Evolutionary conservation across 2,888 invertebrate genomes (phyloP).

Genomic region (Sepioteuthis lessoniana): DNA sequence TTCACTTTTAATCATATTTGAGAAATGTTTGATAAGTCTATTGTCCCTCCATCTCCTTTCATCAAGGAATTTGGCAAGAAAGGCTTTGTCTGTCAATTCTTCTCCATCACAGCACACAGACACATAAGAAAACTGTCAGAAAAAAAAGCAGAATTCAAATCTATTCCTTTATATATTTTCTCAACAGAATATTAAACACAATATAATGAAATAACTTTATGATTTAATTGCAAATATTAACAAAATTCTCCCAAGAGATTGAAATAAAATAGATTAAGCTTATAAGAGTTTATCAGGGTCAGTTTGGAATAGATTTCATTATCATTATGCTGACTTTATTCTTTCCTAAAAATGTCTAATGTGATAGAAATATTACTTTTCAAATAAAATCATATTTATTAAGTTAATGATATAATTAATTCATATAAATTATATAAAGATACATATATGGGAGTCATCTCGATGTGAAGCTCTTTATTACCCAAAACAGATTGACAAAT

Average conservation of each 20-base stretch:
- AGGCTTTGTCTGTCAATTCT: constrained; percentile 35
- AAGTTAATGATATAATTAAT: not conserved
- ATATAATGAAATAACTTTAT: no score
- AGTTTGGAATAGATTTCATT: not conserved
- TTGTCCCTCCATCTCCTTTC: not conserved
- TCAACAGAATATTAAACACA: not conserved
- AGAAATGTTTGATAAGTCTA: not conserved
- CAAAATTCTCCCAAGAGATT: no score
- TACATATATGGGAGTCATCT: no score
- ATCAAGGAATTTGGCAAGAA: not conserved
- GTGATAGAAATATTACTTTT: no score
- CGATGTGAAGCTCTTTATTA: no score
- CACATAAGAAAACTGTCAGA: not conserved
- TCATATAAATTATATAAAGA: not conserved
- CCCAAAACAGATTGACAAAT: no score
- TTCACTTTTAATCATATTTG: not conserved
- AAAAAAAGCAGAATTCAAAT: not conserved
- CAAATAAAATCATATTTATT: not conserved
- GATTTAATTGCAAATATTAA: no score
- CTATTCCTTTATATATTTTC: not conserved
- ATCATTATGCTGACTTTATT: no score
- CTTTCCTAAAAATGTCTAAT: no score
- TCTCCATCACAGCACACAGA: not conserved
- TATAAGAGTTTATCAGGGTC: not conserved
- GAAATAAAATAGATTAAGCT: no score